A percentile compares a stretch with the other conserved stretches of the same genome.
phyloP scores from a whole-genome alignment of 2,797 vertebrate species.

The Crypturellus tataupa region DNA sequence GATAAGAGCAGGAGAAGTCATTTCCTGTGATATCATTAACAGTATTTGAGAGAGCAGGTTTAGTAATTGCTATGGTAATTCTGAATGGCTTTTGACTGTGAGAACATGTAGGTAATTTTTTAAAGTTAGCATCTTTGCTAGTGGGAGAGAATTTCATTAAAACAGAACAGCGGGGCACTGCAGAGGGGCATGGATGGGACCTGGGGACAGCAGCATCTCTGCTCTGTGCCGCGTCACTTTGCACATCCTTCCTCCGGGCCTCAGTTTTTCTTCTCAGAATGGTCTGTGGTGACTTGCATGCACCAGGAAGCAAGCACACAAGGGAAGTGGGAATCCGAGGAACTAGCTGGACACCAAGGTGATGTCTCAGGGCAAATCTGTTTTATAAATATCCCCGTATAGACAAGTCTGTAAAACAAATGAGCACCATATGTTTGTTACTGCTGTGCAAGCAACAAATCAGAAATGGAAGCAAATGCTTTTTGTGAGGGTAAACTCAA shows the following conservation, averaged over 20 bases:
- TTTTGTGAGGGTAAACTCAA: not conserved
- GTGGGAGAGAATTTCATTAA: not conserved
- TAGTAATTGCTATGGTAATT: constrained; percentile 69
- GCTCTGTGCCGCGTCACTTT: not conserved
- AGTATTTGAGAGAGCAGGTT: constrained; percentile 44
- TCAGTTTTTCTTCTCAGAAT: not conserved
- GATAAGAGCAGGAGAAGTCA: constrained; percentile 61
- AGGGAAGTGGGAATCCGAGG: not conserved
- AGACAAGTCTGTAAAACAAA: not conserved
- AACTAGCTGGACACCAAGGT: not conserved
- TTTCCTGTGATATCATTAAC: constrained; percentile 65
- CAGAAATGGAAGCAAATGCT: not conserved
- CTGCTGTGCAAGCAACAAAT: not conserved
- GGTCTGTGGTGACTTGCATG: accelerated
- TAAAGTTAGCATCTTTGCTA: constrained; percentile 5
- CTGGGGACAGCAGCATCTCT: not conserved
- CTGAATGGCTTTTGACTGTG: constrained; percentile 47
- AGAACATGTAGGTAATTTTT: constrained; percentile 19
- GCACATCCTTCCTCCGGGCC: not conserved
- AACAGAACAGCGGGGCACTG: not conserved
- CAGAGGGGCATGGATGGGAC: not conserved
- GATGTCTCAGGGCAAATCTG: not conserved
- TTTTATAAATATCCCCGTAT: not conserved
- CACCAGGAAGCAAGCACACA: not conserved
- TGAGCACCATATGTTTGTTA: accelerated